Conservation (phyloP, 2,797 vertebrate genomes). For the Meriones psammophilus region DNA sequence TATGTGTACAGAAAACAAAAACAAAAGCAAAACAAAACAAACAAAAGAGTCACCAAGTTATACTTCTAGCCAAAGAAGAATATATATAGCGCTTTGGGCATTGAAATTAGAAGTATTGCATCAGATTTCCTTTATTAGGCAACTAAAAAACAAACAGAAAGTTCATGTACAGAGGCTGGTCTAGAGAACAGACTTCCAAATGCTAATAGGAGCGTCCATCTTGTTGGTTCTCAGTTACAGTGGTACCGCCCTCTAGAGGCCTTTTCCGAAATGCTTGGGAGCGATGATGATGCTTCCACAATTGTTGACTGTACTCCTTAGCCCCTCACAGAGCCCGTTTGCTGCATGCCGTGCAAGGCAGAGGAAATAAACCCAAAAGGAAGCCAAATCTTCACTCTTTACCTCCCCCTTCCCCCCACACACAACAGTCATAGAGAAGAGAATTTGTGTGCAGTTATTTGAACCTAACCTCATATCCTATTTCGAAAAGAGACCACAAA, state of each 20-base stretch:
- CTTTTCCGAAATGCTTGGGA: slow-evolving; percentile 45
- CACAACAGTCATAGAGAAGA: background rate
- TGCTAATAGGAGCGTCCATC: background rate
- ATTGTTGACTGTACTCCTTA: background rate
- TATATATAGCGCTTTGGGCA: background rate
- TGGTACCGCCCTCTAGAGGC: slow-evolving; percentile 49
- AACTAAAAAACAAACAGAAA: background rate
- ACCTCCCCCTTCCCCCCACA: background rate
- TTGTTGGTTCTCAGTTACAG: slow-evolving; percentile 36
- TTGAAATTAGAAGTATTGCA: background rate
- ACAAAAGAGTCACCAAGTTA: background rate
- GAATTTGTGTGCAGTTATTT: slow-evolving; percentile 9
- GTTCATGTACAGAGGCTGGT: background rate
- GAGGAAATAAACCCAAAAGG: background rate
- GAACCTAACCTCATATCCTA: slow-evolving; percentile 14
- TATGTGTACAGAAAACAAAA: background rate
- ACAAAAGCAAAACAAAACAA: no score
- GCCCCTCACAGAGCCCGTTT: background rate
- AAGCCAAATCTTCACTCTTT: background rate
- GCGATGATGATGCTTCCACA: background rate
- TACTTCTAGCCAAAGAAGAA: background rate
- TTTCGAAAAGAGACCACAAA: background rate
- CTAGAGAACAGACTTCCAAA: background rate
- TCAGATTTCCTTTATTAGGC: background rate
- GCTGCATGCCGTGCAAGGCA: background rate